Evolutionary conservation across 2,888 invertebrate genomes (phyloP), one percentile per base, ranked within the genome.

Genomic region (Coronaproctus castanopsis): DNA sequence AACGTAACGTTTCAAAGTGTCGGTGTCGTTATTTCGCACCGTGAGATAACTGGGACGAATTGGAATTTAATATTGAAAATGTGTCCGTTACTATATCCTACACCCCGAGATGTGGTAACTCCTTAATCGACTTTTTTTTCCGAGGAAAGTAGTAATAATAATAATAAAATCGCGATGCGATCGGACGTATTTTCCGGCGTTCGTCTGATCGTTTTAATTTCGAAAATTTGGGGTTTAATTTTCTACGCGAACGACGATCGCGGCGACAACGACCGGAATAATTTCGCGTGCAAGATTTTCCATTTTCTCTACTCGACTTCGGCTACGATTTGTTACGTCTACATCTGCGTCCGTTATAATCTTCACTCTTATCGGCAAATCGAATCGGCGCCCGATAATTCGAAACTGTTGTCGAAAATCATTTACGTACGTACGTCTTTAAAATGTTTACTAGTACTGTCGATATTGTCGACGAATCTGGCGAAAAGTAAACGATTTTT

Each of bases 221-320:
- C 59, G 2, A 22, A 36, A 52, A 21, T 59, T 22, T 59, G 59
- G 59, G 59, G 59, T 19, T 52, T 59, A 23, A 24, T 59, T n/a
- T 55, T 55, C 22, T 52, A 50, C 52, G 24, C 55, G 36, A 22
- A 36, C 5, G 59, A 55, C n/a, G 49, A 21, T 2, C 55, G 55
- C 18, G 23, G 21, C n/a, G n/a, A n/a, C n/a, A 55, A 55, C 36
- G 36, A 36, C 14, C 36, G 36, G 14, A 36, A 5, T 36, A n/a
- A n/a, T n/a, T n/a, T n/a, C n/a, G 5, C 14, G 8, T 5, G 5
- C 2, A 55, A 52, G 22, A 55, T 56, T 20, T 20, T 50, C 10
- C 14, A 36, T 48, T 59, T 59, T n/a, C 18, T 51, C 21, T 59
- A 59, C 24, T 55, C 59, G 36, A 18, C 52, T 14, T 23, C 24